phyloP scores from a whole-genome alignment of 2,797 vertebrate genomes.

The Xerus rutilus region DNA sequence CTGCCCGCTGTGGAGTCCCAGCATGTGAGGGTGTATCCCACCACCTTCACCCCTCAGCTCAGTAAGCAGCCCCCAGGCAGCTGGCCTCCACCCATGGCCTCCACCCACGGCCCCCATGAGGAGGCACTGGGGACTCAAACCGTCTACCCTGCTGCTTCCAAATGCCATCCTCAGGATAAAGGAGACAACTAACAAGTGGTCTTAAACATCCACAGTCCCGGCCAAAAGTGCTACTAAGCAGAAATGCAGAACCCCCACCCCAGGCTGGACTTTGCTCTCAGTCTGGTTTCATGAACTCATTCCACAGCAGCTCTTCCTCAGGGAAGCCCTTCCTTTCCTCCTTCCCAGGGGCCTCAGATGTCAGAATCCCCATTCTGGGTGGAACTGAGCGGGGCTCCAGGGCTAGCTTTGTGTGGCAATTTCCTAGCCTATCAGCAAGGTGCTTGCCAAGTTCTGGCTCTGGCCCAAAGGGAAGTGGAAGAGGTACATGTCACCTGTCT shows the following conservation, averaged over 20 bases:
- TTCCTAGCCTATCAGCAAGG: neutral
- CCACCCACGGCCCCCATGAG: neutral
- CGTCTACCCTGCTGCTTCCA: too few relatives aligned
- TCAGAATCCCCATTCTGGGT: neutral
- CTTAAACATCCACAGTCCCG: neutral
- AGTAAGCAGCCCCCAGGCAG: neutral
- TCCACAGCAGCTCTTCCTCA: too few relatives aligned
- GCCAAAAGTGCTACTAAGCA: neutral
- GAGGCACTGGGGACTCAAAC: fast-evolving
- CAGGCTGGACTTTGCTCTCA: too few relatives aligned
- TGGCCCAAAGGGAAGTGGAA: neutral
- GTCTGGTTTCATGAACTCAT: neutral
- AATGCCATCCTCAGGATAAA: too few relatives aligned
- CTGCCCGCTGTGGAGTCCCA: neutral
- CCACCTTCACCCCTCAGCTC: neutral
- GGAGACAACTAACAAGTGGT: neutral
- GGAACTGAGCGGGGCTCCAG: neutral
- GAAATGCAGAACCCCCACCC: neutral
- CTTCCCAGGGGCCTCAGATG: neutral
- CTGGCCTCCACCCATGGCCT: neutral
- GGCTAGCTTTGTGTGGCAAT: too few relatives aligned
- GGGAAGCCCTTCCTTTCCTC: neutral
- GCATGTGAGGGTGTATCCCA: too few relatives aligned
- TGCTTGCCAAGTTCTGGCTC: neutral
- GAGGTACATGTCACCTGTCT: too few relatives aligned